Evolutionary conservation across 2,113 vertebrate genomes (phyloP).

Genomic region (Varanus komodoensis): DNA sequence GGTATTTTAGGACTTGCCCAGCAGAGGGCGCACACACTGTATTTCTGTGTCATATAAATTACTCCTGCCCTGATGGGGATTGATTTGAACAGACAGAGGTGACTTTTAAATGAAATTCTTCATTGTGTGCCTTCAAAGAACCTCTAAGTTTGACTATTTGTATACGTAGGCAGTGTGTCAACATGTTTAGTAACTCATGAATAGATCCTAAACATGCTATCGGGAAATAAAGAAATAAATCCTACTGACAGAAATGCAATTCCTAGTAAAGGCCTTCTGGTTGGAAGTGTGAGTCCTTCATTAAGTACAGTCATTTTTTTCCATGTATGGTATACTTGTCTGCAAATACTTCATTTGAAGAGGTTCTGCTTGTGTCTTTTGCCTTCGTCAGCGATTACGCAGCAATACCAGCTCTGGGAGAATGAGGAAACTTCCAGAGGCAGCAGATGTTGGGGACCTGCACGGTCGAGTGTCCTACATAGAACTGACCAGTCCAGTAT

Average conservation of each 20-base stretch:
- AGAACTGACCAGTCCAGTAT: too few relatives aligned
- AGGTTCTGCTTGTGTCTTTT: background rate
- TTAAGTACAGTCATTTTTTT: background rate
- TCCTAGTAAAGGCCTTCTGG: background rate
- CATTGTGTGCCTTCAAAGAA: background rate
- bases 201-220: background rate
- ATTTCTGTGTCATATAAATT: background rate
- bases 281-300: background rate
- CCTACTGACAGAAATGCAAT: background rate
- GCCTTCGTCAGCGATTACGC: background rate
- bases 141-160: background rate
- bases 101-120: background rate
- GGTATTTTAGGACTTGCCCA: constrained; percentile 22
- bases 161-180: background rate
- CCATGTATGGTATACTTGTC: background rate
- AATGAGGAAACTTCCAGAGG: too few relatives aligned
- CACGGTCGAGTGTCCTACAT: too few relatives aligned
- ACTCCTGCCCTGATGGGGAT: background rate
- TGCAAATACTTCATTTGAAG: background rate
- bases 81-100: background rate
- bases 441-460: too few relatives aligned
- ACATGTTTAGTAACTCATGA: background rate
- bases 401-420: too few relatives aligned
- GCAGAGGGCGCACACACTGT: background rate
- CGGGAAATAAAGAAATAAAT: background rate